These are phyloP conservation scores for Nesidiocoris tenuis DNA, from an alignment of 2,888 invertebrate species.

Conservation along the genomic window DNA sequence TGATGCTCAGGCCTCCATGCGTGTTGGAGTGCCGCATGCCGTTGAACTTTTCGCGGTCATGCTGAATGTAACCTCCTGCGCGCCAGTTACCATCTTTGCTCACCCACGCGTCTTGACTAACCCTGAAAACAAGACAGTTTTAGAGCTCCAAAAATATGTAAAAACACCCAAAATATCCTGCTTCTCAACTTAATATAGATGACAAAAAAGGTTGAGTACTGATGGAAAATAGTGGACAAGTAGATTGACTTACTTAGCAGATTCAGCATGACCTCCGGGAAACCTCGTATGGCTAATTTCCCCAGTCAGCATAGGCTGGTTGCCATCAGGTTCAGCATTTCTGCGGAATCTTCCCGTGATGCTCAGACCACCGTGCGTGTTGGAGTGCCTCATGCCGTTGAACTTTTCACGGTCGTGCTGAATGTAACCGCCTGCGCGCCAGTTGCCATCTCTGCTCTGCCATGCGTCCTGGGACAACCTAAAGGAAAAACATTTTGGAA, in stretches of 20 bases:
- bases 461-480: slow-evolving; percentile 37
- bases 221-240: too few species aligned
- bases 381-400: slow-evolving; percentile 2
- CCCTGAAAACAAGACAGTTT: too few species aligned
- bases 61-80: slow-evolving; percentile 43
- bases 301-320: not conserved
- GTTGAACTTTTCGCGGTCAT: slow-evolving; percentile 31
- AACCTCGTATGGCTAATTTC: not conserved
- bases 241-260: not conserved
- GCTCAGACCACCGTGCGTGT: slow-evolving; percentile 39
- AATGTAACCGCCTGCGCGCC: slow-evolving; percentile 41
- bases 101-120: slow-evolving; percentile 42
- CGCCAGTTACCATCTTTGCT: slow-evolving; percentile 28
- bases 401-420: slow-evolving; percentile 41
- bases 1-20: slow-evolving; percentile 29
- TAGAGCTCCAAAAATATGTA: too few species aligned
- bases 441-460: slow-evolving; percentile 32
- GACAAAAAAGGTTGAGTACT: too few species aligned
- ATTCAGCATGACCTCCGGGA: slow-evolving; percentile 12
- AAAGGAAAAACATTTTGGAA: too few species aligned
- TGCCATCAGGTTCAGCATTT: not conserved
- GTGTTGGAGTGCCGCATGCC: slow-evolving; percentile 22
- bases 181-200: too few species aligned
- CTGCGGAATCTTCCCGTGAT: slow-evolving; percentile 20
- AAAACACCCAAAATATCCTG: too few species aligned